Conservation (phyloP, 2,888 invertebrate genomes). For the Cenopis cana region DNA sequence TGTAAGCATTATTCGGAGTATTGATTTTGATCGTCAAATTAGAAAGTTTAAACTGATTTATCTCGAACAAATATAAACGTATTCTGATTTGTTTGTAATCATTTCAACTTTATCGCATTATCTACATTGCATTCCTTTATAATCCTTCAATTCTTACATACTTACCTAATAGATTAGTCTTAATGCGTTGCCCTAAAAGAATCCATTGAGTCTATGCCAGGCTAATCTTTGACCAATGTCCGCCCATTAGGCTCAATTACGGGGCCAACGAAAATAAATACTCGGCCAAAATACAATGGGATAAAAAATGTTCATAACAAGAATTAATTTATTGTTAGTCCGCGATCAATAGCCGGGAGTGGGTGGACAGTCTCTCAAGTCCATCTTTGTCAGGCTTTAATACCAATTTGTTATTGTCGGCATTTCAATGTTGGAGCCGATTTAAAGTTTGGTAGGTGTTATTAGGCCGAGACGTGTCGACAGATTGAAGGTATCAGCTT, state of each 20-base stretch:
- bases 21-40: slow-evolving; percentile 56
- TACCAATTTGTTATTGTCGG: slow-evolving; percentile 84
- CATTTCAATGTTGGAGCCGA: slow-evolving; percentile 76
- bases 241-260: slow-evolving; percentile 74
- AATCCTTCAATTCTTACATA: slow-evolving; percentile 6
- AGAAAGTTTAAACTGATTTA: slow-evolving; percentile 47
- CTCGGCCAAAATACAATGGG: slow-evolving; percentile 71
- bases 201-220: slow-evolving; percentile 55
- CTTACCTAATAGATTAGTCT: slow-evolving; percentile 13
- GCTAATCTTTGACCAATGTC: slow-evolving; percentile 79
- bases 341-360: slow-evolving; percentile 81
- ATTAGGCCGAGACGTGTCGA: slow-evolving; percentile 58
- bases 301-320: slow-evolving; percentile 83
- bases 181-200: slow-evolving; percentile 44
- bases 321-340: slow-evolving; percentile 83
- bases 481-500: slow-evolving; percentile 59
- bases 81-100: background rate
- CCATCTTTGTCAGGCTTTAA: slow-evolving; percentile 84
- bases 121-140: slow-evolving; percentile 3
- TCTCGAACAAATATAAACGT: slow-evolving; percentile 12
- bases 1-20: slow-evolving; percentile 49
- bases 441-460: slow-evolving; percentile 81
- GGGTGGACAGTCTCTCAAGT: slow-evolving; percentile 84
- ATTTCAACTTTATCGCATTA: background rate
- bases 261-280: slow-evolving; percentile 74